Evolutionary conservation across 2,113 vertebrate species (phyloP), one percentile per base, ranked within the genome.

Genomic region (Manacus vitellinus): DNA sequence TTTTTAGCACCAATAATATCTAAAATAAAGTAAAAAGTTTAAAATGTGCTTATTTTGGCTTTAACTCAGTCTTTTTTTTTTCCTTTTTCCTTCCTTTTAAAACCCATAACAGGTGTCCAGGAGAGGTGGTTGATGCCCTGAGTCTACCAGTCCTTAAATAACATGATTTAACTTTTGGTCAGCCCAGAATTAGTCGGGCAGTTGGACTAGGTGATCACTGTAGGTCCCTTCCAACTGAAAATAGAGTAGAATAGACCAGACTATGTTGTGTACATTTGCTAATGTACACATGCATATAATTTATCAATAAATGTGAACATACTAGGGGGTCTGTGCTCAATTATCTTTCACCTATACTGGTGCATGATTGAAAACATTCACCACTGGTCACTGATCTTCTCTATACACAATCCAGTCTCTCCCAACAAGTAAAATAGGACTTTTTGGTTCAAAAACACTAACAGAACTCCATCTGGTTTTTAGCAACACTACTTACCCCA

Each of bases 51-150:
- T n/a, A 62, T 54, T 88, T 84, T 33, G 21, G 28, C 8, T 30
- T 70, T 70, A 55, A 14, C 4, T 28, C 12, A 10, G 10, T 54
- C 1, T 35, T 28, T 59, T 65, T 43, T 12, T 20, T 30, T 35
- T 25, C 2, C 14, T 46, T 39, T 58, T 35, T 39, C 14, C 5
- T 27, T n/a, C 2, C 14, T 55, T 83, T 72, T 78, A 37, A 52
- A 91, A 74, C 8, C 4, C 23, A 43, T 4, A 61, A 73, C 5
- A 55, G 17, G 3, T 12, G 49, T 44, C 39, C 39, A 58, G 61
- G 7, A 59, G 25, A 73, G 0, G 1, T 3, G 5, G 13, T 7
- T 5, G 4, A 62, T 68, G 39, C 18, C 25, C 14, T 17, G 27
- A 35, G 37, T 22, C n/a, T 56, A 37, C 10, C 7, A 43, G 14